Conservation (phyloP, 1,140 invertebrate genomes). For the Trichogramma pretiosum region DNA sequence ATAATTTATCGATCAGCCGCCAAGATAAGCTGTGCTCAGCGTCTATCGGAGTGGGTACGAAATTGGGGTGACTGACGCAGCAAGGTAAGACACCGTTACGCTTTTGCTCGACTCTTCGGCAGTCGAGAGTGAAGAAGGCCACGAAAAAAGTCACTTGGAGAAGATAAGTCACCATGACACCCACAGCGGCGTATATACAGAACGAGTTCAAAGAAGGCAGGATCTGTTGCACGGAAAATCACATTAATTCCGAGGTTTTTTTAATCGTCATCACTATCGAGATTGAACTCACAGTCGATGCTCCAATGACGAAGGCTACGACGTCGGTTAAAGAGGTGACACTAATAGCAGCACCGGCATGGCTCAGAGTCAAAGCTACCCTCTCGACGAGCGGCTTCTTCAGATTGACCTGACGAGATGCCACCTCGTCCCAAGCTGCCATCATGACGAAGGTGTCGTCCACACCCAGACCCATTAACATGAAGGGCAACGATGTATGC, state of each 20-base stretch:
- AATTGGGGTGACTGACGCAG: constrained; percentile 57
- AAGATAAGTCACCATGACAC: constrained; percentile 63
- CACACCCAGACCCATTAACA: constrained; percentile 70
- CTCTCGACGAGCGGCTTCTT: constrained; percentile 50
- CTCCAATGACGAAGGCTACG: constrained; percentile 64
- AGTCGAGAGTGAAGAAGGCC: constrained; percentile 64
- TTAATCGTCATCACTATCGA: not conserved
- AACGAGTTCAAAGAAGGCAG: constrained; percentile 66
- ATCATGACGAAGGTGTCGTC: constrained; percentile 78
- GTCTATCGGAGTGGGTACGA: constrained; percentile 33
- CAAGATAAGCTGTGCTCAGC: constrained; percentile 41
- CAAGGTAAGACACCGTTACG: constrained; percentile 62
- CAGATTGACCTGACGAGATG: constrained; percentile 38
- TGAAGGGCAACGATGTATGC: constrained; percentile 71
- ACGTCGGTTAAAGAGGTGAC: constrained; percentile 78
- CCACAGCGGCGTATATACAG: constrained; percentile 64
- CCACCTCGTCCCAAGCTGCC: constrained; percentile 59
- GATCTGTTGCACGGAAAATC: constrained; percentile 44
- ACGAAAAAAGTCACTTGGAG: constrained; percentile 71
- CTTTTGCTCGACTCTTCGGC: constrained; percentile 52
- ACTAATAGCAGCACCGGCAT: constrained; percentile 73
- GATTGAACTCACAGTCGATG: constrained; percentile 50
- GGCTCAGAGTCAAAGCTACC: constrained; percentile 61
- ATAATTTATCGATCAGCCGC: constrained; percentile 47
- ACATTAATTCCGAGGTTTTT: not conserved